Evolutionary conservation across 2,797 vertebrate genomes (phyloP).

Genomic region (Scleropages formosus): DNA sequence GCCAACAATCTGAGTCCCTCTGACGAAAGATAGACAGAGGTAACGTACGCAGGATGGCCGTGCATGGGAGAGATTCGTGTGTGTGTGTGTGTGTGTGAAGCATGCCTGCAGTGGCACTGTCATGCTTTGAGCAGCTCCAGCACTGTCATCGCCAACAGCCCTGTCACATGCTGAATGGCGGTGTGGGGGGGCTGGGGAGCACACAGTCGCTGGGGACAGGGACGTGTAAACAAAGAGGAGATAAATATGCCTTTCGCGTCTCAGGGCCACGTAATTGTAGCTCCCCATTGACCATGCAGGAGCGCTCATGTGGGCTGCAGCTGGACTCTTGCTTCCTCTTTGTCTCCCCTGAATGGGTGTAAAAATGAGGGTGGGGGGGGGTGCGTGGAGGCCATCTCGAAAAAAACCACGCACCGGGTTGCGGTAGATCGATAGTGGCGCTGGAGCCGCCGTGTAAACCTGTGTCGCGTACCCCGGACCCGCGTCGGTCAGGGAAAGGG

Average conservation of each 20-base stretch:
- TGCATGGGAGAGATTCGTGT: too few relatives aligned
- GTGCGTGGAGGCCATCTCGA: not conserved
- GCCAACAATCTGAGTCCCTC: too few relatives aligned
- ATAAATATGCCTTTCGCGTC: not conserved
- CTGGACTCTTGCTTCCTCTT: slow-evolving; percentile 2
- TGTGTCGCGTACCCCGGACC: not conserved
- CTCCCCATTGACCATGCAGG: not conserved
- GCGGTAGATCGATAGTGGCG: slow-evolving; percentile 3
- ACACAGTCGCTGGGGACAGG: not conserved
- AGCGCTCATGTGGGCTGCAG: not conserved
- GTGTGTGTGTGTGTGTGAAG: not conserved
- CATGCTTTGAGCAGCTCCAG: not conserved
- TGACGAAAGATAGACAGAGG: too few relatives aligned
- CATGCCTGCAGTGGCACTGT: not conserved
- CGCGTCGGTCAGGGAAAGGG: not conserved
- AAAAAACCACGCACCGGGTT: not conserved
- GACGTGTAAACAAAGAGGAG: not conserved
- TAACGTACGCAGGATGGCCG: too few relatives aligned
- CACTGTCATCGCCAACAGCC: not conserved
- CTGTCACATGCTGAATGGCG: not conserved
- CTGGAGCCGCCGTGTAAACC: slow-evolving; percentile 21
- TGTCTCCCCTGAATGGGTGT: slow-evolving; percentile 24
- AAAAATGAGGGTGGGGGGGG: slow-evolving; percentile 6
- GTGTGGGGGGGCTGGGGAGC: not conserved
- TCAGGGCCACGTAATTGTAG: slow-evolving; percentile 25